Evolutionary conservation across 2,113 vertebrate species (phyloP).

Genomic region (Machaerirhynchus nigripectus): DNA sequence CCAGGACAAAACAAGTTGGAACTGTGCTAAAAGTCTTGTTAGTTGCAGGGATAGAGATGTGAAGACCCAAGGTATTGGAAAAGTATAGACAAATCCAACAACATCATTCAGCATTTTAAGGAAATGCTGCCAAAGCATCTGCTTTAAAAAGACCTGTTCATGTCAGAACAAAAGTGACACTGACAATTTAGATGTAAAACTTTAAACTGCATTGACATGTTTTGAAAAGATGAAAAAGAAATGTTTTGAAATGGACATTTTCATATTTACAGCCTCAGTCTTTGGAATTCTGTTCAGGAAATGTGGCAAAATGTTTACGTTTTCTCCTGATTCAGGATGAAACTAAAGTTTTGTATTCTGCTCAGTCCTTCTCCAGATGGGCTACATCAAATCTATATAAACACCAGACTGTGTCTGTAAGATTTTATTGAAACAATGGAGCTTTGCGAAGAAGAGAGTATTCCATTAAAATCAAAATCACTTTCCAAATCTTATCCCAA

Average conservation of each 20-base stretch:
- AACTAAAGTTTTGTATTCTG: not conserved
- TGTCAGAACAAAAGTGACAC: not conserved
- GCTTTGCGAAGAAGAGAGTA: not conserved
- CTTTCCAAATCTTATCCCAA: not conserved
- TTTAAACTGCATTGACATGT: not conserved
- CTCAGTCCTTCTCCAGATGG: conserved; percentile 3
- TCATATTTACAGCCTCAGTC: not conserved
- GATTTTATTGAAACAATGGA: not conserved
- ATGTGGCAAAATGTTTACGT: not conserved
- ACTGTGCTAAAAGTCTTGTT: not conserved
- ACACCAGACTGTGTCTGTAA: not conserved
- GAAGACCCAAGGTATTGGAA: not conserved
- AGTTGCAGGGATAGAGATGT: not conserved
- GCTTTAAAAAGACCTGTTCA: not conserved
- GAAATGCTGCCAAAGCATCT: not conserved
- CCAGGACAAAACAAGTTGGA: not conserved
- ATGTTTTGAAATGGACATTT: not conserved
- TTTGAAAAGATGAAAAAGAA: not conserved
- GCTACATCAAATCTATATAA: not conserved
- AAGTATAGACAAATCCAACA: not conserved
- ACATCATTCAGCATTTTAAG: not conserved
- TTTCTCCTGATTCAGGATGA: not conserved
- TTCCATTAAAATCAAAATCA: not conserved
- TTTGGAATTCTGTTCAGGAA: not conserved
- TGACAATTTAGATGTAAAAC: not conserved